These are phyloP conservation scores for Arctia plantaginis DNA, from an alignment of 2,888 invertebrate species.

Conservation along the genomic window DNA sequence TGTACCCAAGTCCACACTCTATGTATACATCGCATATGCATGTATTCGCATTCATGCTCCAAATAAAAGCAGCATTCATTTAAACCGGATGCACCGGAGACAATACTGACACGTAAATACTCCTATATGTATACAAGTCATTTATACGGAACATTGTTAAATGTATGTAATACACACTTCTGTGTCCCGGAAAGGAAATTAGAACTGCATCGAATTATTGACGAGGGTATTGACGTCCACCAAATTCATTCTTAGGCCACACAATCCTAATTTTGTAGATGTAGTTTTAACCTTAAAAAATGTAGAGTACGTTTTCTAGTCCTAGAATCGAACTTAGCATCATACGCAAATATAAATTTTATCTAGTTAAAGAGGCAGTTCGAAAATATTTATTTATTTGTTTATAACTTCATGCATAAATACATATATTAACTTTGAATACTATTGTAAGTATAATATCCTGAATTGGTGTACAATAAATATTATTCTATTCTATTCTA, in stretches of 20 bases:
- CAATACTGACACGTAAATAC: conserved; percentile 27
- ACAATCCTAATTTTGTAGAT: too few relatives aligned
- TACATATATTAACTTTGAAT: too few relatives aligned
- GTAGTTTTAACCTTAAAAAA: too few relatives aligned
- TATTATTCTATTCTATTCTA: too few relatives aligned
- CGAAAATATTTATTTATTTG: too few relatives aligned
- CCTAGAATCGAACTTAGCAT: not conserved
- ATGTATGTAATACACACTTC: not conserved
- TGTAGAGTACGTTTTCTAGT: not conserved
- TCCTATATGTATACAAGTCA: not conserved
- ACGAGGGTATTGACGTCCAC: not conserved
- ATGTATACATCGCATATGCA: conserved; percentile 22
- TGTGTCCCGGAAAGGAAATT: not conserved
- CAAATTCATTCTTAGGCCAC: not conserved
- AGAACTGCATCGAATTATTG: not conserved
- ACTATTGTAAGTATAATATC: too few relatives aligned
- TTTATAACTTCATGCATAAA: too few relatives aligned
- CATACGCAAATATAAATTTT: not conserved
- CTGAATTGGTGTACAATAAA: too few relatives aligned
- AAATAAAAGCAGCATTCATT: conserved; percentile 52
- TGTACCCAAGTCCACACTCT: conserved; percentile 28
- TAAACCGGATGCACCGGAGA: conserved; percentile 58
- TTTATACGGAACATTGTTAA: not conserved
- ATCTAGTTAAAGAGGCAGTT: too few relatives aligned
- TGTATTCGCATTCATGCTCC: conserved; percentile 63